These are phyloP conservation scores for Mirounga angustirostris DNA, from an alignment of 2,113 vertebrate genomes.

Conservation along the genomic window DNA sequence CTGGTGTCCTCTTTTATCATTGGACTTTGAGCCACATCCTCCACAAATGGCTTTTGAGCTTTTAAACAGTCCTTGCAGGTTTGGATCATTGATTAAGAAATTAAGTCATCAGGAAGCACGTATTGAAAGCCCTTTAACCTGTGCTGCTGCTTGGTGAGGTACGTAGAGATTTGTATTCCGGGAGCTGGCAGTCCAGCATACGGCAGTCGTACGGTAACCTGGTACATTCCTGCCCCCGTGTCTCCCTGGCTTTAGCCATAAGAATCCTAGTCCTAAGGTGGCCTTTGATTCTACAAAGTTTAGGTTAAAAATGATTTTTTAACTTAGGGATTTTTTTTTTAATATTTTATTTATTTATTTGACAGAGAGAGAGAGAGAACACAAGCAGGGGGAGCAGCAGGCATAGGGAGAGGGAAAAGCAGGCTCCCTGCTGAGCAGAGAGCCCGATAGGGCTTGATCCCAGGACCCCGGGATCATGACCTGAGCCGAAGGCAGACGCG, in stretches of 20 bases:
- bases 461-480: neutral
- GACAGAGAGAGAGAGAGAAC: too few species aligned
- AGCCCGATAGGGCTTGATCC: neutral
- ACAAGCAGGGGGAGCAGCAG: neutral
- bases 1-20: neutral
- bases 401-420: neutral
- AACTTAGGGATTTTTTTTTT: neutral
- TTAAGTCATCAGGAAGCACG: neutral
- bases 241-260: neutral
- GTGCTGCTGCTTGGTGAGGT: neutral
- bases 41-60: neutral
- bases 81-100: neutral
- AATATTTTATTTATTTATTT: neutral
- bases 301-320: neutral
- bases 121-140: neutral
- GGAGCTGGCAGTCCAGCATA: neutral
- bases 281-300: neutral
- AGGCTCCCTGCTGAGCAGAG: neutral
- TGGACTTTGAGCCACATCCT: neutral
- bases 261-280: neutral
- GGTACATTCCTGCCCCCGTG: neutral
- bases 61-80: neutral
- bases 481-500: neutral
- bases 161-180: neutral
- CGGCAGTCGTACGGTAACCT: too few species aligned